These are phyloP conservation scores for Anarrhichthys ocellatus DNA, from an alignment of 2,113 vertebrate genomes.

Conservation along the genomic window DNA sequence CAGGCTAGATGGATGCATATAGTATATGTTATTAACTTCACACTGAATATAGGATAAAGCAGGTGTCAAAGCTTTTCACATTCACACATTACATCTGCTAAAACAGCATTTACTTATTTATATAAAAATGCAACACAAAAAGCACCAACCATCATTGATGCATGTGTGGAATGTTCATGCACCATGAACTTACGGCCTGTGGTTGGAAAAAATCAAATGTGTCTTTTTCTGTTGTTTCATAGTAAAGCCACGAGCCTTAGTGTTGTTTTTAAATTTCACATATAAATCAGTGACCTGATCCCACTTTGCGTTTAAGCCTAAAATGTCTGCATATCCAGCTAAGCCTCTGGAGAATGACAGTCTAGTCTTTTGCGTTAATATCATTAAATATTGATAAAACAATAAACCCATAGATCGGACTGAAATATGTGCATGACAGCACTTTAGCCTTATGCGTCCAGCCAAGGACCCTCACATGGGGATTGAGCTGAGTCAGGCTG, in stretches of 20 bases:
- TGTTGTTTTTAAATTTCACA: conserved; percentile 8
- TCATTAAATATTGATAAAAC: conserved; percentile 70
- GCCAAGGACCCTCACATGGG: conserved; percentile 36
- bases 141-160: not conserved
- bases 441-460: conserved; percentile 39
- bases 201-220: not conserved
- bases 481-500: conserved; percentile 60
- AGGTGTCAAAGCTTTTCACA: not conserved
- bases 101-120: not conserved
- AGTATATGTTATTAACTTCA: not conserved
- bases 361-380: conserved; percentile 51
- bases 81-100: not conserved
- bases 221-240: not conserved
- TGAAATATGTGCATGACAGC: conserved; percentile 46
- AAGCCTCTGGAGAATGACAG: conserved; percentile 41
- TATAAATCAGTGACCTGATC: conserved; percentile 13
- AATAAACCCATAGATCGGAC: conserved; percentile 49
- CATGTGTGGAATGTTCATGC: not conserved
- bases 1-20: conserved; percentile 4
- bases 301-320: conserved; percentile 23
- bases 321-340: conserved; percentile 34
- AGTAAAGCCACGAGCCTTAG: not conserved
- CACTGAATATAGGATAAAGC: not conserved
- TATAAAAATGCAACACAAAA: not conserved
- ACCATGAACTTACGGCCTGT: not conserved